Percentiles rank a stretch among this genome's conserved stretches.
These are phyloP conservation scores for Pyrgus malvae DNA, from an alignment of 2,888 invertebrate species.

Conservation along the genomic window DNA sequence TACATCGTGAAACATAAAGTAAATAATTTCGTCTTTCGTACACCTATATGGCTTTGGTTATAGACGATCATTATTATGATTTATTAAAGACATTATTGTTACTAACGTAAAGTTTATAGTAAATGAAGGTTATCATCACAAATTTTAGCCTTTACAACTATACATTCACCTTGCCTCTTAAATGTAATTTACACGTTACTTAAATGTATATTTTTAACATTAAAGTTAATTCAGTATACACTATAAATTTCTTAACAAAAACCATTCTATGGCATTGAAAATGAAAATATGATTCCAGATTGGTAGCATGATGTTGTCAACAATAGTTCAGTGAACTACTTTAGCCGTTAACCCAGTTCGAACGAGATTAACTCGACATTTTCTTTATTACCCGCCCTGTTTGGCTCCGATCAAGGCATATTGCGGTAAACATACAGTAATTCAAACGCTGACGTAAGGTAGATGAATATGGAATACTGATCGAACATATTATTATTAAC, in stretches of 20 bases:
- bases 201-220: no score
- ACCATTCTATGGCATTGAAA: no score
- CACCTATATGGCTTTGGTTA: background rate
- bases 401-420: conserved; percentile 16
- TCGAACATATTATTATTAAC: conserved; percentile 16
- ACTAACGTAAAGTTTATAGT: no score
- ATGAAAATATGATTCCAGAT: conserved; percentile 16
- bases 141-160: no score
- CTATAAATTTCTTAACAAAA: no score
- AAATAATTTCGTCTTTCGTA: conserved; percentile 1
- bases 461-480: conserved; percentile 18
- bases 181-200: no score
- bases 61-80: background rate
- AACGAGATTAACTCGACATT: conserved; percentile 15
- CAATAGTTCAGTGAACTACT: conserved; percentile 10
- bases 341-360: conserved; percentile 21
- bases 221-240: no score
- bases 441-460: conserved; percentile 13
- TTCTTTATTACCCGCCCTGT: conserved; percentile 20
- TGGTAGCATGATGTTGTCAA: conserved; percentile 4
- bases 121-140: no score
- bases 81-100: no score
- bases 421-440: conserved; percentile 25
- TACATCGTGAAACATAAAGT: no score
- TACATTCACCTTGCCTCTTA: no score